Evolutionary conservation across 64 coral and sea anemone genomes (phyloP).

Genomic region (Dendrophyllia cribrosa): DNA sequence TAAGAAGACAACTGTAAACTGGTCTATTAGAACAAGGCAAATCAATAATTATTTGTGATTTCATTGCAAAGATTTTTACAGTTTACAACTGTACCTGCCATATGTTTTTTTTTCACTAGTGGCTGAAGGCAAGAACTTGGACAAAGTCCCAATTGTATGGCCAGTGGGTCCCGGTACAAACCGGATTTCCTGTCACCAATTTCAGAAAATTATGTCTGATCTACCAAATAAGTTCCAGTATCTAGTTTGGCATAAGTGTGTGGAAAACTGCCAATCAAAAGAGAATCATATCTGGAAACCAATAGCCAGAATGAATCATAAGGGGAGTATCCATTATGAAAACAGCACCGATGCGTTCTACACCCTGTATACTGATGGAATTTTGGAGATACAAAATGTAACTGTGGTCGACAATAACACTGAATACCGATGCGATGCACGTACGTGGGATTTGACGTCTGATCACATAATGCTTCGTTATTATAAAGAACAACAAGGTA

Average conservation of each 20-base stretch:
- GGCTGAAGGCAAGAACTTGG: no score
- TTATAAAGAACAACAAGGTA: neutral
- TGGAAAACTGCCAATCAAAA: neutral
- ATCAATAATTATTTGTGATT: no score
- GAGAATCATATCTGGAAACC: neutral
- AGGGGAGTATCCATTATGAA: neutral
- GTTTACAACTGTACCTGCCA: no score
- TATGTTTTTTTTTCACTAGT: no score
- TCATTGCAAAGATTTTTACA: no score
- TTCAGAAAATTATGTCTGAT: neutral
- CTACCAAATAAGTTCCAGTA: neutral
- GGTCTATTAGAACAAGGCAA: no score
- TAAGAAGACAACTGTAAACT: no score
- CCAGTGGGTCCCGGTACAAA: neutral
- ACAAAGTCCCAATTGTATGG: neutral
- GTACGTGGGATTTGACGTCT: neutral
- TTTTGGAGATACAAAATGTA: neutral
- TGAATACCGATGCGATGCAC: neutral
- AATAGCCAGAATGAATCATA: neutral
- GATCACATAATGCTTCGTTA: neutral
- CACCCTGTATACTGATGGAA: neutral
- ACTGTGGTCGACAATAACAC: neutral
- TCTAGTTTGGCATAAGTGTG: neutral
- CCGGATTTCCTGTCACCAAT: neutral
- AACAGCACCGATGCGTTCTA: neutral